A percentile compares a stretch with the other conserved stretches of the same genome.
Conservation (phyloP, 2,797 vertebrate genomes). For the Pelodytes ibericus region DNA sequence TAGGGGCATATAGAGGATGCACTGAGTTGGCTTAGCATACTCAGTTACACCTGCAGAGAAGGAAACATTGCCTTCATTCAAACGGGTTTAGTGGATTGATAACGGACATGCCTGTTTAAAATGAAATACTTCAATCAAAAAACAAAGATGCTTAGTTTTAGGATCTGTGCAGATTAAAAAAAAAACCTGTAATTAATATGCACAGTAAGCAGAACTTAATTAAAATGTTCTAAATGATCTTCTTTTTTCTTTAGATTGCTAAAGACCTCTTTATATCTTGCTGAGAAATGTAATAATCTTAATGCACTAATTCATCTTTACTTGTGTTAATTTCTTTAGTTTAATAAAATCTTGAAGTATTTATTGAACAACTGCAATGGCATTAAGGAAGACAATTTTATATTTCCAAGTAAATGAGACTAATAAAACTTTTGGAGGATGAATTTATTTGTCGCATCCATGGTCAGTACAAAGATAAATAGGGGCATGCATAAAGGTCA, state of each 20-base stretch:
- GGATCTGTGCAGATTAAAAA: conserved; percentile 25
- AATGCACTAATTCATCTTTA: conserved; percentile 22
- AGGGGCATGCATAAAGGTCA: too few species aligned
- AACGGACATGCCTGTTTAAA: conserved; percentile 28
- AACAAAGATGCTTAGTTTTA: conserved; percentile 15
- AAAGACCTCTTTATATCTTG: conserved; percentile 44
- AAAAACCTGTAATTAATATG: conserved; percentile 35
- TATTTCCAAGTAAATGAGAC: conserved; percentile 1
- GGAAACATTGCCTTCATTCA: conserved; percentile 36
- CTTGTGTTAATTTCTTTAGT: conserved; percentile 27
- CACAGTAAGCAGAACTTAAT: conserved; percentile 34
- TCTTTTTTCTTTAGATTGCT: conserved; percentile 22
- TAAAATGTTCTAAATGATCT: conserved; percentile 41
- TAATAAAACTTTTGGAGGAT: neutral
- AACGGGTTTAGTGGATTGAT: conserved; percentile 30
- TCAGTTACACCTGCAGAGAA: conserved; percentile 3
- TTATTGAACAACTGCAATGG: conserved; percentile 29
- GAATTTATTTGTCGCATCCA: neutral
- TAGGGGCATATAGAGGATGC: neutral
- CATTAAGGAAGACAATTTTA: conserved; percentile 11
- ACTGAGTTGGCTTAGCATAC: neutral
- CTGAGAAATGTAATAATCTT: conserved; percentile 31
- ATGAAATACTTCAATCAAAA: neutral
- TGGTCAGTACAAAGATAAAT: too few species aligned
- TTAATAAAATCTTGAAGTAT: conserved; percentile 39